phyloP scores from a whole-genome alignment of 2,888 invertebrate species.

The Ecdyonurus torrentis region DNA sequence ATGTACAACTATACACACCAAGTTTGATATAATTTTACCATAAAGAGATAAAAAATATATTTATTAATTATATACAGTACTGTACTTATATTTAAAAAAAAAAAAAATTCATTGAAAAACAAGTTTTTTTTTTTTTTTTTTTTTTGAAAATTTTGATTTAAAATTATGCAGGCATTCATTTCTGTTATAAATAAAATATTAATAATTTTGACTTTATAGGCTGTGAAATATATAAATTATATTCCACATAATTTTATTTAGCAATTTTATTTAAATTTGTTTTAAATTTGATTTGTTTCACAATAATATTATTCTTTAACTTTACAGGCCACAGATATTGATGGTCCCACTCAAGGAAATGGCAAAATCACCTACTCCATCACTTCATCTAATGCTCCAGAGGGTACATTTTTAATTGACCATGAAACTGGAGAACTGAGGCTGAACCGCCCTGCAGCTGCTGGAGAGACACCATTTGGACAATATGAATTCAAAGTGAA shows the following conservation, averaged over 20 bases:
- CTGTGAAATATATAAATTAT: not conserved
- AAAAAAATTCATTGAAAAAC: too few species aligned
- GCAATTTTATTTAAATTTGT: too few species aligned
- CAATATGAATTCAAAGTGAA: constrained; percentile 25
- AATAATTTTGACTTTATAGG: too few species aligned
- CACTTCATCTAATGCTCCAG: constrained; percentile 47
- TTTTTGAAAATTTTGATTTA: too few species aligned
- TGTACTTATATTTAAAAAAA: too few species aligned
- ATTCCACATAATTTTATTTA: not conserved
- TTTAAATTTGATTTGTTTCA: constrained; percentile 3
- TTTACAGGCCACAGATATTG: constrained; percentile 50
- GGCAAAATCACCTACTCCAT: constrained; percentile 48
- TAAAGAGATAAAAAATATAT: too few species aligned
- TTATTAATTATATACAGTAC: too few species aligned
- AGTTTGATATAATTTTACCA: too few species aligned
- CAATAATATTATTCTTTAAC: not conserved
- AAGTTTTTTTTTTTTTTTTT: too few species aligned
- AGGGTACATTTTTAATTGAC: constrained; percentile 41
- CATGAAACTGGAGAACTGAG: constrained; percentile 51
- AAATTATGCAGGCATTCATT: too few species aligned
- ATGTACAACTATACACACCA: too few species aligned
- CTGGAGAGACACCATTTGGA: constrained; percentile 56
- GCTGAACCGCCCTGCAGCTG: constrained; percentile 43
- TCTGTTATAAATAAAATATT: too few species aligned
- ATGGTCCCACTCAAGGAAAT: constrained; percentile 54